Evolutionary conservation across 2,113 vertebrate species (phyloP), one percentile per base, ranked within the genome.

Genomic region (Alosa alosa): DNA sequence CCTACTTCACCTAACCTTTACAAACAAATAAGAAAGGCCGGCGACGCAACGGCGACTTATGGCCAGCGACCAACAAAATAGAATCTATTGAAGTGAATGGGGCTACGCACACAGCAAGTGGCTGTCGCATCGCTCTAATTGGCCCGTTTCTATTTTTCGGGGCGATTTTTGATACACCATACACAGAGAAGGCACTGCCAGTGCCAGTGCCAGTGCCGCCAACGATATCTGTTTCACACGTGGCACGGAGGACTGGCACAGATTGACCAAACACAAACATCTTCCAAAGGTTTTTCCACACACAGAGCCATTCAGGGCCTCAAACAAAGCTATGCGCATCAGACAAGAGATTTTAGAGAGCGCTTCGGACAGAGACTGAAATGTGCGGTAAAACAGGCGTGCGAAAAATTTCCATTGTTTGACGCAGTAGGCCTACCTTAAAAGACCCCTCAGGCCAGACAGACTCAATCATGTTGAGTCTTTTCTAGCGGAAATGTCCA

Each of bases 361-460:
- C 8, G 0, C 11, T 1, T 49, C 47, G 47, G 47, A 49, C 47
- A 49, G 9, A 49, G 4, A 18, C 0, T 57, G 52, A 6, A 20
- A 15, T 18, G 17, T 57, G 52, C 0, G 52, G 52, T 20, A 49
- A 49, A 17, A 20, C 0, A 13, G 52, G 52, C 52, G 11, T 57
- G 52, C 52, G 18, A 31, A 68, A 68, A n/a, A 68, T 68, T 68
- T 68, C 64, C 64, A 68, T 31, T 68, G 64, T 68, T 68, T 68
- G 25, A 68, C 25, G 6, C n/a, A 2, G n/a, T 68, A 44, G 41
- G 41, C 41, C 41, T 44, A 8, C 64, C 10, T 25, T 11, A 31
- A 31, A 25, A 68, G n/a, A 68, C 64, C 64, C 10, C 31, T 7
- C 1, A 25, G 10, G 10, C n/a, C 64, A 64, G 60, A 64, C 60